Evolutionary conservation across 2,888 invertebrate species (phyloP).

Genomic region (Rhingia campestris): DNA sequence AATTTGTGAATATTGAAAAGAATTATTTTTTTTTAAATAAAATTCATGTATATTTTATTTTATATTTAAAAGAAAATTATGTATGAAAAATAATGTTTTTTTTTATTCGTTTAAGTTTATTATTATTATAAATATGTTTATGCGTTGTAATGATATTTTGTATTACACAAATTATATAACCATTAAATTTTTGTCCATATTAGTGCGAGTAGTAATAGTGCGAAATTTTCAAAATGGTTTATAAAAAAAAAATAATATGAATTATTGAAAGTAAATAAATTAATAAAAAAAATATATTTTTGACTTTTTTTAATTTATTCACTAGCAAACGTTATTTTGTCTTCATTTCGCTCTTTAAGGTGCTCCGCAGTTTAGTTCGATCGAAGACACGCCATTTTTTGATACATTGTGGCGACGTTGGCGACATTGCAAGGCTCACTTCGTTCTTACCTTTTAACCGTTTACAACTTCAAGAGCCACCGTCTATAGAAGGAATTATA

Average conservation of each 20-base stretch:
- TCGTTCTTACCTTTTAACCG: too few species aligned
- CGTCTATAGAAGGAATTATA: too few species aligned
- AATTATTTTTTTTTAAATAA: background rate
- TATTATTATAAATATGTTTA: conserved; percentile 30
- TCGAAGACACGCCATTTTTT: too few species aligned
- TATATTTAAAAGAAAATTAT: conserved; percentile 18
- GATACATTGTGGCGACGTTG: too few species aligned
- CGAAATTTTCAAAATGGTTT: conserved; percentile 54
- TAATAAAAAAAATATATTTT: conserved; percentile 30
- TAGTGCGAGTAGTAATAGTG: conserved; percentile 55
- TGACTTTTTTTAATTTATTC: background rate
- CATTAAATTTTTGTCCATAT: conserved; percentile 59
- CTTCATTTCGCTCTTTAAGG: too few species aligned
- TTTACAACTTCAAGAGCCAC: too few species aligned
- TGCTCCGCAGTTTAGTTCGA: too few species aligned
- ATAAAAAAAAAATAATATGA: conserved; percentile 46
- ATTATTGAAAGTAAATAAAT: conserved; percentile 64
- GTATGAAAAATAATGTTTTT: conserved; percentile 18
- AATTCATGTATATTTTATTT: conserved; percentile 48
- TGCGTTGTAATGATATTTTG: conserved; percentile 36
- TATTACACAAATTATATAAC: conserved; percentile 56
- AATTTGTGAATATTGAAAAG: conserved; percentile 34
- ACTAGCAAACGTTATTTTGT: too few species aligned
- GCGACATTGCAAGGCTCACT: too few species aligned
- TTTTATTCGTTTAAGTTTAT: conserved; percentile 45